A percentile compares a stretch with the other conserved stretches of the same genome.
Conservation (phyloP, 2,113 vertebrate genomes). For the Zingel zingel region DNA sequence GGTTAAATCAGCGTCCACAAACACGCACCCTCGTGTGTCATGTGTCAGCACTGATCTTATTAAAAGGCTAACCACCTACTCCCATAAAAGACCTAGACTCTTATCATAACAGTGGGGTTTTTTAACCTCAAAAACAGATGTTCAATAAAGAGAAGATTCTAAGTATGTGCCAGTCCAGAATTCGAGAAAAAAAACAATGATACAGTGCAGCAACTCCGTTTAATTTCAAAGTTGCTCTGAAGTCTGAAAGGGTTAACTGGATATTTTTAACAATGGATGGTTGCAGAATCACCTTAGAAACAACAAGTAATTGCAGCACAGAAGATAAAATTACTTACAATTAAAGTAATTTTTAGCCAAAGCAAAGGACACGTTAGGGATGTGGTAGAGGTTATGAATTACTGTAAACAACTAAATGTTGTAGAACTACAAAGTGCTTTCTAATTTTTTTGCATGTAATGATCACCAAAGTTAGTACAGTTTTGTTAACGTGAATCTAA, state of each 20-base stretch:
- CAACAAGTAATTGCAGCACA: not conserved
- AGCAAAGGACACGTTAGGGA: not conserved
- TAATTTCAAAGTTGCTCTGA: slow-evolving; percentile 1
- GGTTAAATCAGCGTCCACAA: no score
- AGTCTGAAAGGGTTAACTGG: not conserved
- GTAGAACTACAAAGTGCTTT: not conserved
- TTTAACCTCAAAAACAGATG: not conserved
- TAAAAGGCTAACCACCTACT: no score
- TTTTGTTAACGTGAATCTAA: not conserved
- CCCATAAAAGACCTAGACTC: no score
- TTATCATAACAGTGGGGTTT: no score
- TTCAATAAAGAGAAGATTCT: not conserved
- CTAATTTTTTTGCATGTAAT: not conserved
- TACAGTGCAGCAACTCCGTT: not conserved
- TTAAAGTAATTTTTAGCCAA: not conserved
- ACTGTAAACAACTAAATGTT: no score
- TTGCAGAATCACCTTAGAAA: slow-evolving; percentile 11
- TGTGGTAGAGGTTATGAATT: not conserved
- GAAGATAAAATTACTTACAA: not conserved
- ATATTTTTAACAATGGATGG: not conserved
- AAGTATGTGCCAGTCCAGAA: not conserved
- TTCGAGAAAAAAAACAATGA: not conserved
- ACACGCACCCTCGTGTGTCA: no score
- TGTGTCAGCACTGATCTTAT: no score
- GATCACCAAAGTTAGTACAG: not conserved